Percentiles rank a stretch among this genome's conserved stretches.
phyloP scores from a whole-genome alignment of 2,113 vertebrate genomes.

The Athene cunicularia region DNA sequence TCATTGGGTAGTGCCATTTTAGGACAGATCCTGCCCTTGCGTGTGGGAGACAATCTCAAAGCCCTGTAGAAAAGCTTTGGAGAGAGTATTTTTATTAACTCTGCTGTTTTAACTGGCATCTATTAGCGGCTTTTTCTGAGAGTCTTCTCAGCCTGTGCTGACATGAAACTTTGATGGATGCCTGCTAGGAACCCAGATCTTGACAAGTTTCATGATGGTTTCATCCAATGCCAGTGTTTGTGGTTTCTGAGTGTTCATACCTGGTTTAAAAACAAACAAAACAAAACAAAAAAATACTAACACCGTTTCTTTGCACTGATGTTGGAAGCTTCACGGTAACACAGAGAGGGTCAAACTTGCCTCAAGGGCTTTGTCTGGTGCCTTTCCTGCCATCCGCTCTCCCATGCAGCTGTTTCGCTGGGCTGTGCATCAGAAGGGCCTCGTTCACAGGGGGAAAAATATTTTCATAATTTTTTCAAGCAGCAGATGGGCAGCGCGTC shows the following conservation, averaged over 20 bases:
- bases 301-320: background rate
- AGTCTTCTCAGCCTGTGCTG: rapidly evolving
- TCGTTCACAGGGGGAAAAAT: background rate
- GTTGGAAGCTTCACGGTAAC: background rate
- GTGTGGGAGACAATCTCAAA: background rate
- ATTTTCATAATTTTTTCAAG: background rate
- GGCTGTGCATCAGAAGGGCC: background rate
- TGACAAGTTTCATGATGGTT: background rate
- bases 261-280: background rate
- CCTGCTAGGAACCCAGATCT: background rate
- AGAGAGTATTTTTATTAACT: background rate
- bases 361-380: background rate
- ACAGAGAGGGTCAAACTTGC: too few species aligned
- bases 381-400: background rate
- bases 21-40: background rate
- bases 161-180: background rate
- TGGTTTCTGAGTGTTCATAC: background rate
- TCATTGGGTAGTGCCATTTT: background rate
- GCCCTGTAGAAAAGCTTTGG: background rate
- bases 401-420: background rate
- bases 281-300: background rate
- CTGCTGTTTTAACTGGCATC: background rate
- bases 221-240: background rate
- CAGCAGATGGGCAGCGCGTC: background rate
- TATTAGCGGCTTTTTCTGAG: background rate